Evolutionary conservation across 1,140 invertebrate genomes (phyloP).

Genomic region (Pogonognathellus flavescens): DNA sequence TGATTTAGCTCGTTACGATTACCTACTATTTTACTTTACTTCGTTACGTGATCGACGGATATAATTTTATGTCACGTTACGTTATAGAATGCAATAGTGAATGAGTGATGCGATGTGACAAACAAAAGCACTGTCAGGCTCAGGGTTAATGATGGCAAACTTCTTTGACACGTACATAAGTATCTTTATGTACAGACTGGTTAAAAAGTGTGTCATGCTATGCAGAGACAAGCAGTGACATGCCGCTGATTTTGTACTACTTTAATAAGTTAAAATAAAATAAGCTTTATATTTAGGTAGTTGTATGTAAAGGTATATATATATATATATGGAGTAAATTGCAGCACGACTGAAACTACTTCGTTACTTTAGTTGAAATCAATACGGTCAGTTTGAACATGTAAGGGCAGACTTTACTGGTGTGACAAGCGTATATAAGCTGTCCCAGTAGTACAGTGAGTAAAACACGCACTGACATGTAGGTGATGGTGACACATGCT

Average conservation of each 20-base stretch:
- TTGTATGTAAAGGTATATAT: too few relatives aligned
- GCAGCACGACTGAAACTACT: too few relatives aligned
- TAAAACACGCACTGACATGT: neutral
- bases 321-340: too few relatives aligned
- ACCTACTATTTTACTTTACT: constrained; percentile 34
- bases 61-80: constrained; percentile 5
- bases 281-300: too few relatives aligned
- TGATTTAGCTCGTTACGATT: constrained; percentile 34
- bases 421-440: neutral
- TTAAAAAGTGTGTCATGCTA: constrained; percentile 4
- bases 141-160: neutral
- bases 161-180: neutral
- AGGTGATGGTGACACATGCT: constrained; percentile 35
- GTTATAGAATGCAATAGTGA: neutral
- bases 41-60: constrained; percentile 29
- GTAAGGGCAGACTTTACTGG: too few relatives aligned
- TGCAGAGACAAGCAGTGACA: neutral
- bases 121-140: neutral
- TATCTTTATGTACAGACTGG: neutral
- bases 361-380: too few relatives aligned
- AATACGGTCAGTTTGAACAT: too few relatives aligned
- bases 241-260: neutral
- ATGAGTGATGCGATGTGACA: neutral
- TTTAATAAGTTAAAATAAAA: too few relatives aligned
- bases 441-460: neutral